A percentile compares a stretch with the other conserved stretches of the same genome.
Evolutionary conservation across 2,113 vertebrate genomes (phyloP).

Genomic region (Ardeotis arabs): DNA sequence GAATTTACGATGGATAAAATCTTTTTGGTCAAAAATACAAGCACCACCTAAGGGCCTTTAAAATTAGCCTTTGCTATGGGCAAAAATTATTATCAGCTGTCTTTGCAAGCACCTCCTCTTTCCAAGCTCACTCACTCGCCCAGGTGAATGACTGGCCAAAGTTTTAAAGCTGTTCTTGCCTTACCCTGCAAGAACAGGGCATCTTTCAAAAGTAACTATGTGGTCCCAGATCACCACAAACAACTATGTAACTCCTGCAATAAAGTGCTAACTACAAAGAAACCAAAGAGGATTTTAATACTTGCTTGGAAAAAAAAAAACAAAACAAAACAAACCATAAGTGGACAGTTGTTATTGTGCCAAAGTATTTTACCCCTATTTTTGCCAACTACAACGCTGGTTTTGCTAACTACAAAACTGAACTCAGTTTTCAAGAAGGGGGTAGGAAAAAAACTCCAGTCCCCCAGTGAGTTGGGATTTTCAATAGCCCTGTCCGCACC

Average conservation of each 20-base stretch:
- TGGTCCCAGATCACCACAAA: not conserved
- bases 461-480: fast-evolving
- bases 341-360: fast-evolving
- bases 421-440: not conserved
- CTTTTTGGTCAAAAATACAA: not conserved
- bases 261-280: not conserved
- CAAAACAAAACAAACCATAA: not conserved
- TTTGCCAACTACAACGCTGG: not conserved
- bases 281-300: not conserved
- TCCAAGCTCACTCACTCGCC: not conserved
- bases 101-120: not conserved
- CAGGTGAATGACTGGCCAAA: not conserved
- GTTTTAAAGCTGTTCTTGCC: not conserved
- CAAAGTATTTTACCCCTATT: not conserved
- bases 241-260: not conserved
- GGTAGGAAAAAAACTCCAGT: not conserved
- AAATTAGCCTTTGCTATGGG: not conserved
- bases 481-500: fast-evolving
- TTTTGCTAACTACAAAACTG: no score
- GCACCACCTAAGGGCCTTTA: not conserved
- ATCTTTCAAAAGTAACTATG: not conserved
- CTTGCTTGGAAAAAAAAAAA: not conserved
- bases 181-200: no score
- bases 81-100: not conserved
- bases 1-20: not conserved